phyloP scores from a whole-genome alignment of 2,113 vertebrate genomes.

The Petromus typicus region DNA sequence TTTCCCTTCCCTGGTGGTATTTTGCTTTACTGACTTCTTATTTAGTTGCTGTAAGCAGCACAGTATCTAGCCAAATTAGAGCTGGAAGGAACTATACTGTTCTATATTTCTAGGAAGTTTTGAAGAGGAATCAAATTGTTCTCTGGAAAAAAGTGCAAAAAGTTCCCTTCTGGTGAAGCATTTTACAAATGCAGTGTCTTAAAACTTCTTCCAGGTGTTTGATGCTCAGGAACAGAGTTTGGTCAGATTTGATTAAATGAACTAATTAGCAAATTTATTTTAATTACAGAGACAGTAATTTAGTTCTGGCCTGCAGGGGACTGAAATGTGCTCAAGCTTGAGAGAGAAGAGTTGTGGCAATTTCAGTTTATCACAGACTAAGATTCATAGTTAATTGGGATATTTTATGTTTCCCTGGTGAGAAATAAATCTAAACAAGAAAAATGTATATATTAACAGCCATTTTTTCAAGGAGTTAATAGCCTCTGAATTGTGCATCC shows the following conservation, averaged over 20 bases:
- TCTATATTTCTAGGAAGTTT: neutral
- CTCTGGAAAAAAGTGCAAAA: neutral
- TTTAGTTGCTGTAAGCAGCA: neutral
- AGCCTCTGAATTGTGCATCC: slow-evolving; percentile 3
- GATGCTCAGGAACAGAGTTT: neutral
- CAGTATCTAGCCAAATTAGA: no score
- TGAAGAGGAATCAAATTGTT: neutral
- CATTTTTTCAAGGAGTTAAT: neutral
- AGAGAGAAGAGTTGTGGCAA: neutral
- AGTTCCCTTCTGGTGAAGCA: neutral
- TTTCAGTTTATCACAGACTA: neutral
- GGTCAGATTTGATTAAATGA: slow-evolving; percentile 46
- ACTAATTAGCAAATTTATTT: slow-evolving; percentile 70
- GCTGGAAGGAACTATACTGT: neutral
- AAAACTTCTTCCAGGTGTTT: neutral
- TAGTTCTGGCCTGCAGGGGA: slow-evolving; percentile 31
- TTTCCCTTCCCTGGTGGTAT: neutral
- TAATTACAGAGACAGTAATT: slow-evolving; percentile 59
- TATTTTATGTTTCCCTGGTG: slow-evolving; percentile 53
- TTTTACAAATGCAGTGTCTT: neutral
- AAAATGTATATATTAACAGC: slow-evolving; percentile 4
- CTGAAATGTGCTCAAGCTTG: slow-evolving; percentile 41
- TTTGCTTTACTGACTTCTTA: neutral
- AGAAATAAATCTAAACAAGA: slow-evolving; percentile 72
- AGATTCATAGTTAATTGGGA: slow-evolving; percentile 60